Base-by-base conservation (phyloP, 2,797 vertebrate genomes). In the Pangasius larnaudii region DNA sequence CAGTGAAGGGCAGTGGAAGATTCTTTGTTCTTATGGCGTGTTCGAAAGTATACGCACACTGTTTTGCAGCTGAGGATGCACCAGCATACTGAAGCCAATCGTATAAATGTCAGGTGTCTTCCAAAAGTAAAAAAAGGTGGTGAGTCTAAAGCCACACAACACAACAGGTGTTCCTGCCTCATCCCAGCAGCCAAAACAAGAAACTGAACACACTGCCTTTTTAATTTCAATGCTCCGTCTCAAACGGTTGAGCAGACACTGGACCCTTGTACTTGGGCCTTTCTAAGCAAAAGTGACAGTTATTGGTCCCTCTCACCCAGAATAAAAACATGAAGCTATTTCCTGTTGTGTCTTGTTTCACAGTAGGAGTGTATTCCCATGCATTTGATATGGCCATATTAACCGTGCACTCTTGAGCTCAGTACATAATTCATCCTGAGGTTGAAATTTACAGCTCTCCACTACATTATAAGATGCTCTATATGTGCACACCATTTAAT, bases 291-390 rank as follows among this genome's bases (percentile, higher is more conserved):
- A 96, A 95, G 92, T 95, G 95, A 97, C 95, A 95, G 94, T 96
- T 97, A 97, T 94, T 95, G 94, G 93, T 93, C 95, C 90, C 93
- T 95, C 91, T 93, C 91, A 95, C 91, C 89, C 91, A 59, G 89
- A 93, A 92, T 65, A 94, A 92, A 92, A 94, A 93, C 93, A 92
- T 95, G 92, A 96, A 95, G 94, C 93, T 95, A 94, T 96, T 97
- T 98, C 95, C 95, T 97, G 95, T 95, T 96, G 94, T 96, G 95
- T 97, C 95, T 94, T 94, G 93, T 96, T 97, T 96, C 96, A 94
- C 94, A 93, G 93, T 92, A 92, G 94, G 93, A 97, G 95, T 91
- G 90, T 93, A 94, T 92, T 95, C 92, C 94, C 94, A 94, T 93
- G 93, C 92, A 96, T 96, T 93, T 93, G 96, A 93, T 94, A 96